Base-by-base conservation (phyloP, 2,797 vertebrate genomes). In the Enteromius viviparus region DNA sequence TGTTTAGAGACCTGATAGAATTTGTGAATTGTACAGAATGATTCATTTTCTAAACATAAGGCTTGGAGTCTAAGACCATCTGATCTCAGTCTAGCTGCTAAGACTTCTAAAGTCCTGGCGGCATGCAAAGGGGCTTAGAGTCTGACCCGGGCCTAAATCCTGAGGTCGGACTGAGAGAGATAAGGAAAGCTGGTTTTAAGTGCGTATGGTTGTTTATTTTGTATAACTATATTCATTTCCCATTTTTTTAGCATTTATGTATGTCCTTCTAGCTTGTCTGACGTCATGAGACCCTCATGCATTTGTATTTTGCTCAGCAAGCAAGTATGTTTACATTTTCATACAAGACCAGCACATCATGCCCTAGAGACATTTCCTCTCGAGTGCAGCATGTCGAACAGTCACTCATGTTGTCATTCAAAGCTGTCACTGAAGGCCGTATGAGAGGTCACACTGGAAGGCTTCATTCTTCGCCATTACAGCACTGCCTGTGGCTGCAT, bases 381-480 rank as follows among this genome's bases (percentile, higher is more conserved):
- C 29, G 66, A 49, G 75, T 40, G 32, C 75, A 70, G 51, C 74
- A 60, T 71, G 62, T 60, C 71, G n/a, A 29, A 86, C 64, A 70
- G 40, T 86, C 69, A 71, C 68, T 82, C 82, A 34, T 65, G 79
- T 64, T 82, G 49, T 76, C 55, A 83, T 37, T 85, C 77, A 64
- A 75, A 70, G 9, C 69, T 65, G 71, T 85, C 76, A 80, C 76
- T 76, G 62, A 79, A 60, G 82, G 76, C 42, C 71, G 5, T 62
- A 60, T 68, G 26, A 75, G 79, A 78, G 79, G 79, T 85, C 64
- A 51, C 40, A 71, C 79, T 51, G 62, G 81, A 64, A 72, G 76
- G 82, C 82, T 78, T 78, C 55, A 64, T 64, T 12, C 82, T 64
- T 83, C 75, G 62, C 75, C 42, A 83, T 83, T 83, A 78, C 69